Conservation (phyloP, 2,888 invertebrate genomes). For the Coleophora flavipennella region DNA sequence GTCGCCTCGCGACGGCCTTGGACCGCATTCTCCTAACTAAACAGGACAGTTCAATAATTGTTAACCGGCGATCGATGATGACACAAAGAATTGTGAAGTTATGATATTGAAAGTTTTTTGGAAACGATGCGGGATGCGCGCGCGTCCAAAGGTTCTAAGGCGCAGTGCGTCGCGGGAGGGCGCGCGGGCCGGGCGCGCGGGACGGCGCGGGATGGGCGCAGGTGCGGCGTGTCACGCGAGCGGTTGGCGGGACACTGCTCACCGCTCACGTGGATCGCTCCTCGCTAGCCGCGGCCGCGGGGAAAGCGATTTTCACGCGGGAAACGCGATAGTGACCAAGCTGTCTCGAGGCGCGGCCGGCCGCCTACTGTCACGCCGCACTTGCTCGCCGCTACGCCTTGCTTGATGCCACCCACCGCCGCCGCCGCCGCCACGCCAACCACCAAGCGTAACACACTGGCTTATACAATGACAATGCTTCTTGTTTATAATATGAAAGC, state of each 20-base stretch:
- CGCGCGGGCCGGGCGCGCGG: slow-evolving; percentile 34
- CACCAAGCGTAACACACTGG: slow-evolving; percentile 2
- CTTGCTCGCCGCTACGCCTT: slow-evolving; percentile 12
- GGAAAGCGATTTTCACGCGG: slow-evolving; percentile 71
- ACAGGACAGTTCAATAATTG: slow-evolving; percentile 46
- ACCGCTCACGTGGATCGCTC: slow-evolving; percentile 47
- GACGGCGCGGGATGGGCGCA: slow-evolving; percentile 49
- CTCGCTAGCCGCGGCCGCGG: slow-evolving; percentile 37
- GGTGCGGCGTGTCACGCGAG: slow-evolving; percentile 64
- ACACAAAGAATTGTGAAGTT: slow-evolving; percentile 18
- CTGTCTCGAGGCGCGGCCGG: slow-evolving; percentile 55
- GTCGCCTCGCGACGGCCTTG: slow-evolving; percentile 80
- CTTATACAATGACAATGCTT: background rate
- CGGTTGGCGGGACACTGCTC: slow-evolving; percentile 67
- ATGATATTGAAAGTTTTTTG: slow-evolving; percentile 36
- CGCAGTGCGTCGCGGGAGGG: slow-evolving; percentile 25
- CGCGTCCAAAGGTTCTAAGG: slow-evolving; percentile 13
- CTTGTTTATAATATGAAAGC: too few relatives aligned
- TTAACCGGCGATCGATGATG: slow-evolving; percentile 53
- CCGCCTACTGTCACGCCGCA: slow-evolving; percentile 41
- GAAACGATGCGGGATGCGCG: slow-evolving; percentile 19
- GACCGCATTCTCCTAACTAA: slow-evolving; percentile 74
- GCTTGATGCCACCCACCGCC: slow-evolving; percentile 19
- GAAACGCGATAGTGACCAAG: slow-evolving; percentile 65
- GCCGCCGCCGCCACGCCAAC: slow-evolving; percentile 15